Evolutionary conservation across 2,888 invertebrate species (phyloP).

Genomic region (Drosophila paranaensis): DNA sequence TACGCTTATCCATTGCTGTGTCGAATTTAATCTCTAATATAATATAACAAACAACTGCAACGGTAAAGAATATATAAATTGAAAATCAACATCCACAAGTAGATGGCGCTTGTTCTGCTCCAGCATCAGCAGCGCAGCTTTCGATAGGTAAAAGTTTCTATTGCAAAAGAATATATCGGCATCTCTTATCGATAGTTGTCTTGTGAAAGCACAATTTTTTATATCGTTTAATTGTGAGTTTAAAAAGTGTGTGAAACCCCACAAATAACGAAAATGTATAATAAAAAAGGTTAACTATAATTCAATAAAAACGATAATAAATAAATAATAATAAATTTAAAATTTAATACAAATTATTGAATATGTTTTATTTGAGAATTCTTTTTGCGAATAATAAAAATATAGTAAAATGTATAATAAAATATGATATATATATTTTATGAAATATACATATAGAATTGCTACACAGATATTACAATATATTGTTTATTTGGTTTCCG

Average conservation of each 20-base stretch:
- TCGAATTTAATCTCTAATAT: no score
- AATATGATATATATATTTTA: no score
- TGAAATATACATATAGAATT: no score
- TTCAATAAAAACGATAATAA: background rate
- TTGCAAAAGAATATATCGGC: background rate
- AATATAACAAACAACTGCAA: no score
- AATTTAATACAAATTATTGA: no score
- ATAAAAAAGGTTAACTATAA: background rate
- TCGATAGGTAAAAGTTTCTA: background rate
- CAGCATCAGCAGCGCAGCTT: background rate
- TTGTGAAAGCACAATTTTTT: background rate
- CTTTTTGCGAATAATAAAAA: no score
- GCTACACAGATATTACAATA: background rate
- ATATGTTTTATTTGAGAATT: no score
- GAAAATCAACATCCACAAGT: background rate
- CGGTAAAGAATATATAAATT: no score
- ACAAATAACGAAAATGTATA: background rate
- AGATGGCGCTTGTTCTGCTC: slow-evolving; percentile 5
- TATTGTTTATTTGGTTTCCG: background rate
- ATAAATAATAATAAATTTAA: background rate
- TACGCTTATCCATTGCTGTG: background rate
- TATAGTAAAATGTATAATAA: no score
- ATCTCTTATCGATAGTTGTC: background rate
- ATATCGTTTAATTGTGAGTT: background rate
- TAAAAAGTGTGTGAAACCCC: background rate